A percentile compares a stretch with the other conserved stretches of the same genome.
Evolutionary conservation across 2,113 vertebrate genomes (phyloP).

Genomic region (Pyxicephalus adspersus): DNA sequence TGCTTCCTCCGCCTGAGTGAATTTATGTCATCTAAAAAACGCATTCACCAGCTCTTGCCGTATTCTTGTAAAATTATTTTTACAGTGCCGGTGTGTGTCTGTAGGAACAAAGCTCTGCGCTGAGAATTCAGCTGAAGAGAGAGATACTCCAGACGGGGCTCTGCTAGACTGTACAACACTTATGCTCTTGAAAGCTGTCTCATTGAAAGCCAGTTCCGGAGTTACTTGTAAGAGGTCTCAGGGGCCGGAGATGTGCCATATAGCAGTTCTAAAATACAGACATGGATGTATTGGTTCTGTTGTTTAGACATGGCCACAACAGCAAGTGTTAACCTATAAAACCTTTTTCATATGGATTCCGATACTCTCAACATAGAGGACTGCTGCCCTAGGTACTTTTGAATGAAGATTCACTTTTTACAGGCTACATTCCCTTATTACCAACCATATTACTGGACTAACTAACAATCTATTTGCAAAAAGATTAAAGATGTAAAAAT

Average conservation of each 20-base stretch:
- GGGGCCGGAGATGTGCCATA: background rate
- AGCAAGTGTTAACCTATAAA: no score
- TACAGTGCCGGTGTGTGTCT: background rate
- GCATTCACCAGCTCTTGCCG: background rate
- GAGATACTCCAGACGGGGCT: background rate
- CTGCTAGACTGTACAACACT: background rate
- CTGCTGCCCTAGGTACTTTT: no score
- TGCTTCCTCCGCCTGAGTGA: constrained; percentile 27
- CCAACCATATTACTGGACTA: no score
- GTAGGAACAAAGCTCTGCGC: background rate
- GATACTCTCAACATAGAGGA: no score
- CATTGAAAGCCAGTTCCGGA: constrained; percentile 7
- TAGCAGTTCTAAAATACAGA: background rate
- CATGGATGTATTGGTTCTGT: background rate
- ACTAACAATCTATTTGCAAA: no score
- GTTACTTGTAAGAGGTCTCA: background rate
- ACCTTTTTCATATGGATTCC: no score
- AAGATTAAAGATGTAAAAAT: no score
- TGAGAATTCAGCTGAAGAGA: background rate
- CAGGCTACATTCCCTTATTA: no score
- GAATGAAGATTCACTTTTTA: no score
- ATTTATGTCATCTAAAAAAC: constrained; percentile 43
- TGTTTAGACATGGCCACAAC: no score
- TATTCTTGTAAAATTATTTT: constrained; percentile 1
- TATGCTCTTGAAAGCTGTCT: background rate